Evolutionary conservation across 2,888 invertebrate genomes (phyloP), one percentile per base, ranked within the genome.

Genomic region (Amphipyra berbera): DNA sequence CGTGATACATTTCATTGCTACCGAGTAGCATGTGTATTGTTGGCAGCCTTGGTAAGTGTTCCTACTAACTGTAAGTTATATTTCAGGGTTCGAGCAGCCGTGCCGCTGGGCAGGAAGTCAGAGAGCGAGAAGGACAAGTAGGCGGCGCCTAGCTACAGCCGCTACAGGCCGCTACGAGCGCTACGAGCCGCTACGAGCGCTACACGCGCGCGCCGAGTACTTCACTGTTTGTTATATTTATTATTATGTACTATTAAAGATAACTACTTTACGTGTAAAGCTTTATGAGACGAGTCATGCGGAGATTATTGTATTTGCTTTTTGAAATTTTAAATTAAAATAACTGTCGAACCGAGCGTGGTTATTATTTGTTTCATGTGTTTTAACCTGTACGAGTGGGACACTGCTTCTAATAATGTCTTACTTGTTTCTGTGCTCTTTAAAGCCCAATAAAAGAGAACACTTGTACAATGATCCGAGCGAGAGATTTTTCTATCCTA

Each of bases 51-150:
- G n/a, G 37, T 37, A 12, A 6, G 30, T 30, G 30, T 30, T 30
- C 4, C 4, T 30, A 40, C 13, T 40, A 7, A 13, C 40, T 5
- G 0, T 14, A 6, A 7, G 13, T 40, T 8, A 2, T 62, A 49
- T 95, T 94, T 37, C 95, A 98, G 98, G 92, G 97, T 98, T 85
- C 97, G 97, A 92, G 97, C 97, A 83, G 98, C 98, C 82, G 96
- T 98, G 92, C 98, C 98, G 74, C 96, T 98, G 91, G 98, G 98
- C 91, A 97, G 98, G 95, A 98, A 98, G 95, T 89, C 96, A 78
- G 97, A 98, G 89, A 96, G 97, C 86, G 97, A 97, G 89, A 98
- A 98, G 95, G 97, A 97, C 95, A 97, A 97, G 96, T 97, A 97
- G 96, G 90, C 81, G 96, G 90, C 81, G 37, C 37, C 33, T 6